Evolutionary conservation across 2,113 vertebrate genomes (phyloP).

Genomic region (human (Homo sapiens)): DNA sequence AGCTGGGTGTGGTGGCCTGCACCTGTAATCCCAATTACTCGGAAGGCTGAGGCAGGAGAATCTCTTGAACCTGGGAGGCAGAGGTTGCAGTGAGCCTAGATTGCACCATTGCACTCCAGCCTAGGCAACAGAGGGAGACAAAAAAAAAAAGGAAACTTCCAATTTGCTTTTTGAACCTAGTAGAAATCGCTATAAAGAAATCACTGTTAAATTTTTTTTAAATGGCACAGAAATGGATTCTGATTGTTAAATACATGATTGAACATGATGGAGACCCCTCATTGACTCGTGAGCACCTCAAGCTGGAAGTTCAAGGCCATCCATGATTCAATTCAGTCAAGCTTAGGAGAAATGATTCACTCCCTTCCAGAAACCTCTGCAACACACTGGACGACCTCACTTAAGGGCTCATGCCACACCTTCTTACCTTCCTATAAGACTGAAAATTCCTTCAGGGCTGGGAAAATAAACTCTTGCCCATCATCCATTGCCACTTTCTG

Average conservation of each 20-base stretch:
- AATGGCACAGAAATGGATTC: not conserved
- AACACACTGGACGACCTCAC: not conserved
- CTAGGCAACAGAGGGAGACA: too few relatives aligned
- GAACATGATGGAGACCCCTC: fast-evolving
- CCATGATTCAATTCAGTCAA: fast-evolving
- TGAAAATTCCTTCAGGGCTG: not conserved
- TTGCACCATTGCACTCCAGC: too few relatives aligned
- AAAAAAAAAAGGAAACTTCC: not conserved
- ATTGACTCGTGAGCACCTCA: fast-evolving
- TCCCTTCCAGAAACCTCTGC: not conserved
- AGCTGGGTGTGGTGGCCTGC: too few relatives aligned
- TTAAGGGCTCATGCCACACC: not conserved
- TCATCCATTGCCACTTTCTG: fast-evolving
- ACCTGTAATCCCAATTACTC: too few relatives aligned
- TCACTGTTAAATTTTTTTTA: not conserved
- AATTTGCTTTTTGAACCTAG: too few relatives aligned
- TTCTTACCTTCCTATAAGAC: not conserved
- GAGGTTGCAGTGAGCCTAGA: too few relatives aligned
- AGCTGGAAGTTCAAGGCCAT: not conserved
- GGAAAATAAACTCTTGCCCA: not conserved
- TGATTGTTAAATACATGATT: not conserved
- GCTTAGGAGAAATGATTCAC: not conserved
- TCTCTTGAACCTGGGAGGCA: too few relatives aligned
- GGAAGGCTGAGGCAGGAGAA: too few relatives aligned
- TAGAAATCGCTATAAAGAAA: not conserved